Evolutionary conservation across 1,140 invertebrate genomes (phyloP), one percentile per base, ranked within the genome.

Genomic region (Listronotus bonariensis): DNA sequence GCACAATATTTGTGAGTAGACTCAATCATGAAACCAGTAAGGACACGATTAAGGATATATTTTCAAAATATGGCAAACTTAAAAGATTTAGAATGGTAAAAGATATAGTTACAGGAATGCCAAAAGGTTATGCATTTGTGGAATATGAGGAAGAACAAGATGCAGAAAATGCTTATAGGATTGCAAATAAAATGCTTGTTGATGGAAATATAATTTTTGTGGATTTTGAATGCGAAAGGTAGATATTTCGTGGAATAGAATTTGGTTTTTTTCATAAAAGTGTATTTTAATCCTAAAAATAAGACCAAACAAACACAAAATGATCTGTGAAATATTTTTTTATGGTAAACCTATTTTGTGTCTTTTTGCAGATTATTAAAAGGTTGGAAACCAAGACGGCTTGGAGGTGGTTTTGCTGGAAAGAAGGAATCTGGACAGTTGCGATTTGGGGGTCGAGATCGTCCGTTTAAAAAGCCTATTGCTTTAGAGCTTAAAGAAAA

Each of bases 401-500:
- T 95, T 8, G 93, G 93, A 26, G 93, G 93, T 45, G 93, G 93
- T 14, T 90, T 95, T 75, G 92, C 92, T 10, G 93, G 93, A 0
- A 87, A 85, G 68, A 95, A 92, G 72, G 90, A 94, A 78, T 92
- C 92, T 3, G 93, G 93, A 0, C 93, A 96, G 73, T 79, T 95
- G 14, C 80, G 93, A 65, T 96, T 95, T 84, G 93, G 93, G 7
- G 88, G 93, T 20, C 83, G 83, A 72, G 86, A 89, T 51, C 81
- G 91, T 73, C 91, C 90, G 0, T 95, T 89, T 65, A 86, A 81
- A 68, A 86, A 84, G 78, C 89, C 89, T 3, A 84, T 88, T 41
- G 61, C 66, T 63, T 64, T 78, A 36, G 75, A 78, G 58, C 38
- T 75, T 9, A 71, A 68, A 52, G 71, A 74, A 56, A 20, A 68